Evolutionary conservation across 2,113 vertebrate genomes (phyloP).

Genomic region (Triplophysa dalaica): DNA sequence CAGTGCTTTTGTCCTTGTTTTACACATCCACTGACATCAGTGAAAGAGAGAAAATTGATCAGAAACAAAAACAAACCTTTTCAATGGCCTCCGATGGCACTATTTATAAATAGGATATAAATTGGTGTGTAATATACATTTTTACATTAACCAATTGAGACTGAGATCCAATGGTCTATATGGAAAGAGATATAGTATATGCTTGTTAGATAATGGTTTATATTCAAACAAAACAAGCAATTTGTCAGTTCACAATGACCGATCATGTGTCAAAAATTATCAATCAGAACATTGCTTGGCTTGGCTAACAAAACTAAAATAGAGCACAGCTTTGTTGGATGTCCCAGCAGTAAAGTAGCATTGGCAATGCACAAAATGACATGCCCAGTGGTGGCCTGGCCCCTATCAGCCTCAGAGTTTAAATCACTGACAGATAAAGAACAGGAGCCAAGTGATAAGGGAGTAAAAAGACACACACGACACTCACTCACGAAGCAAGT

Average conservation of each 20-base stretch:
- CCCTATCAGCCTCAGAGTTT: conserved; percentile 29
- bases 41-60: neutral
- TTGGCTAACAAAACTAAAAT: conserved; percentile 27
- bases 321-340: conserved; percentile 59
- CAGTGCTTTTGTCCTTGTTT: neutral
- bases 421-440: conserved; percentile 37
- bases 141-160: neutral
- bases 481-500: conserved; percentile 4
- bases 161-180: neutral
- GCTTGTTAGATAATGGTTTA: neutral
- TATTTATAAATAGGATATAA: neutral
- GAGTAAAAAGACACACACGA: conserved; percentile 8
- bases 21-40: neutral
- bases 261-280: too few species aligned
- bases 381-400: conserved; percentile 33
- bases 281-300: too few species aligned
- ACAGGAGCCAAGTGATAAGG: conserved; percentile 19
- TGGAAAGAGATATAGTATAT: neutral
- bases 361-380: conserved; percentile 51
- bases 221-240: neutral
- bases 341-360: conserved; percentile 56
- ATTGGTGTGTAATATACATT: neutral
- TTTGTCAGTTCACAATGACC: too few species aligned
- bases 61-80: neutral
- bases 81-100: too few species aligned